Conservation (phyloP, 1,140 invertebrate genomes). For the Drosophila funebris region DNA sequence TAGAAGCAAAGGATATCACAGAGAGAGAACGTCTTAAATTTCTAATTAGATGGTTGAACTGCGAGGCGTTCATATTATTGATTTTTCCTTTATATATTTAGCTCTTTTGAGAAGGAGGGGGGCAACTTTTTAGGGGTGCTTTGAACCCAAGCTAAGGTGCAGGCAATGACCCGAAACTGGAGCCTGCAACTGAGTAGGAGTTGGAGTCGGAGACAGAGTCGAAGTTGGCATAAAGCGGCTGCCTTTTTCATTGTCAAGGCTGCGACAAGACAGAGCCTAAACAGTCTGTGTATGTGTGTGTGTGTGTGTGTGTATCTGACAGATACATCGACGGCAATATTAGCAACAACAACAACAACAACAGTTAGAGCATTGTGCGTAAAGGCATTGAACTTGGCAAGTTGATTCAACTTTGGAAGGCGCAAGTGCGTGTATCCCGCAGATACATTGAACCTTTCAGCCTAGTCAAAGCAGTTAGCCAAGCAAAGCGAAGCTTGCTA, state of each 20-base stretch:
- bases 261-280: slow-evolving; percentile 1
- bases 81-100: slow-evolving; percentile 19
- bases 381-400: slow-evolving; percentile 67
- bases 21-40: slow-evolving; percentile 55
- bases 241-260: slow-evolving; percentile 65
- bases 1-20: slow-evolving; percentile 17
- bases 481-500: neutral
- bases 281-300: slow-evolving; percentile 23
- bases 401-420: slow-evolving; percentile 67
- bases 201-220: neutral
- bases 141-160: slow-evolving; percentile 25
- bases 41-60: slow-evolving; percentile 54
- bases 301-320: slow-evolving; percentile 5
- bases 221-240: slow-evolving; percentile 16
- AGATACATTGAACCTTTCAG: slow-evolving; percentile 65
- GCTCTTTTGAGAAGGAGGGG: neutral
- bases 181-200: neutral
- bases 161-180: slow-evolving; percentile 31
- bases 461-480: slow-evolving; percentile 11
- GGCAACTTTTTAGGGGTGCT: slow-evolving; percentile 7
- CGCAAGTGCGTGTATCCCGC: slow-evolving; percentile 54
- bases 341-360: neutral
- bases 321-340: slow-evolving; percentile 11
- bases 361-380: slow-evolving; percentile 42
- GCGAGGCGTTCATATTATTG: slow-evolving; percentile 13